Conservation (phyloP, 2,113 vertebrate genomes). For the Hemiprocne comata region DNA sequence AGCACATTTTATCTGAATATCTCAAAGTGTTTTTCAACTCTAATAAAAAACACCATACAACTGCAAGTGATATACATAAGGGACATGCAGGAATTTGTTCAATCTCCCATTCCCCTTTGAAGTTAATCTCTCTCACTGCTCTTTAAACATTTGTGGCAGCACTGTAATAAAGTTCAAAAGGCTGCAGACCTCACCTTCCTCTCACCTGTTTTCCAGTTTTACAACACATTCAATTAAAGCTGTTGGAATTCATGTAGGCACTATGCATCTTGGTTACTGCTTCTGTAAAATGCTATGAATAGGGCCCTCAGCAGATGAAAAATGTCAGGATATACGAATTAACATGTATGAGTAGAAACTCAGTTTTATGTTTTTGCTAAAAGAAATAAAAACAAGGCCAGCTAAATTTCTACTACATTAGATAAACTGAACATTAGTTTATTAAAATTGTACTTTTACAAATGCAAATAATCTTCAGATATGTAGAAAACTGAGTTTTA, state of each 20-base stretch:
- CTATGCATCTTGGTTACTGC: background rate
- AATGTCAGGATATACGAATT: background rate
- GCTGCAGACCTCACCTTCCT: fast-evolving
- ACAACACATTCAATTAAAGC: background rate
- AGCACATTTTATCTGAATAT: slow-evolving; percentile 8
- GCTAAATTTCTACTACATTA: background rate
- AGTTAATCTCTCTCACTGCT: background rate
- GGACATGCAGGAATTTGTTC: background rate
- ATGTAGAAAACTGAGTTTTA: background rate
- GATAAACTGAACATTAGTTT: background rate
- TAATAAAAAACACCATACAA: background rate
- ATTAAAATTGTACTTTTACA: background rate
- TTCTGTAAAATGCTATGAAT: background rate
- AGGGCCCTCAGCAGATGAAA: background rate
- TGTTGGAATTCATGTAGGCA: background rate
- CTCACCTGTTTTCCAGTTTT: background rate
- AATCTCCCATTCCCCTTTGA: background rate
- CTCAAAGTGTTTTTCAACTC: background rate
- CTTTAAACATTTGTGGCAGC: background rate
- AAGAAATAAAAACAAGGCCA: background rate
- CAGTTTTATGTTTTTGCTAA: background rate
- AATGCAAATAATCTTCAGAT: background rate
- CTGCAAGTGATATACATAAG: background rate
- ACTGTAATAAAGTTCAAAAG: background rate
- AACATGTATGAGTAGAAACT: background rate